These are phyloP conservation scores for Lordiphosa mommai DNA, from an alignment of 1,140 invertebrate species.

Conservation along the genomic window DNA sequence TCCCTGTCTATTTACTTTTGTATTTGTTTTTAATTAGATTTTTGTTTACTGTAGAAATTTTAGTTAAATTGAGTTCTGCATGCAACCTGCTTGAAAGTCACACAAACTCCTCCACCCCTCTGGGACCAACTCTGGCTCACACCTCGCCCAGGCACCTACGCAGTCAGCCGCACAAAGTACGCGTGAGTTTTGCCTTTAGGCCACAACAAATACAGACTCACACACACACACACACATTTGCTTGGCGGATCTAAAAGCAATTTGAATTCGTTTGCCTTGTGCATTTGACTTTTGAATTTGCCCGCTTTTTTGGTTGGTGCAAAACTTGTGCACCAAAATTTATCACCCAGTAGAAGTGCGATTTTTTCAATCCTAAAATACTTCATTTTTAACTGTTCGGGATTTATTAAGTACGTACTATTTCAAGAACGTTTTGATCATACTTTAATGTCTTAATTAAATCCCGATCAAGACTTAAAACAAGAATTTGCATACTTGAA, in stretches of 20 bases:
- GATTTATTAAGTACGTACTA: no score
- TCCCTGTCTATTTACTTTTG: slow-evolving; percentile 53
- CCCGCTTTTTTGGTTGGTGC: slow-evolving; percentile 10
- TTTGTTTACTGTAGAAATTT: slow-evolving; percentile 64
- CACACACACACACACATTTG: slow-evolving; percentile 5
- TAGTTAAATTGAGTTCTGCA: slow-evolving; percentile 62
- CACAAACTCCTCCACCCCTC: not conserved
- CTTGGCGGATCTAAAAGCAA: slow-evolving; percentile 39
- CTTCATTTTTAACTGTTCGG: no score
- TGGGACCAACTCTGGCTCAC: not conserved
- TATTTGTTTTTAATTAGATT: slow-evolving; percentile 76
- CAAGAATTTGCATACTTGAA: no score
- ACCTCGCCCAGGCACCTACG: slow-evolving; percentile 29
- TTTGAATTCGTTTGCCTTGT: slow-evolving; percentile 55
- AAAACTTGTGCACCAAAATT: not conserved
- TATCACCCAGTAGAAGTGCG: no score
- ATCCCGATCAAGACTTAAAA: no score
- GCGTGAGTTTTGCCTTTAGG: slow-evolving; percentile 33
- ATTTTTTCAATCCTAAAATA: no score
- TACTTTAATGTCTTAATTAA: no score
- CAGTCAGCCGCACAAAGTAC: slow-evolving; percentile 24
- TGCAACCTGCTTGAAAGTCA: slow-evolving; percentile 24
- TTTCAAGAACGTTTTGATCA: no score
- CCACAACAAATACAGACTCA: not conserved
- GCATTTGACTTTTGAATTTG: slow-evolving; percentile 46